These are phyloP conservation scores for Pelobates cultripes DNA, from an alignment of 2,797 vertebrate genomes.

Conservation along the genomic window DNA sequence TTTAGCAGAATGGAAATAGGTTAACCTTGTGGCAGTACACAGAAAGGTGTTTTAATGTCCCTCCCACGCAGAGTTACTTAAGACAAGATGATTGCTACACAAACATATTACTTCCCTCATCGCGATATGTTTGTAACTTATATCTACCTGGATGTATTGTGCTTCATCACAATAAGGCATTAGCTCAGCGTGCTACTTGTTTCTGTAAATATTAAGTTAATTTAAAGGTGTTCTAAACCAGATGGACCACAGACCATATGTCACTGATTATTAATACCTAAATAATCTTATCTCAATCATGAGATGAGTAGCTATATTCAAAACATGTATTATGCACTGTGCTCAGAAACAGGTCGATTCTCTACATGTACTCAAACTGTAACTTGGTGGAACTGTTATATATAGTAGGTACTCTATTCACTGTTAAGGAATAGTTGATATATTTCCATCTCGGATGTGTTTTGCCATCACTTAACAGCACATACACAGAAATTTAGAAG, in stretches of 20 bases:
- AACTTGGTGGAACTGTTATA: too few relatives aligned
- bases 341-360: too few relatives aligned
- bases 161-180: constrained; percentile 5
- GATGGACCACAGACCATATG: too few relatives aligned
- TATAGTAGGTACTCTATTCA: too few relatives aligned
- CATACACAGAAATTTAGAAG: too few relatives aligned
- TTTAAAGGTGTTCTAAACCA: neutral
- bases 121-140: constrained; percentile 24
- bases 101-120: constrained; percentile 39
- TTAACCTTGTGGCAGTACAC: constrained; percentile 47
- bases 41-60: constrained; percentile 39
- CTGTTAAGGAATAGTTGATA: too few relatives aligned
- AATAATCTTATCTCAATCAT: neutral
- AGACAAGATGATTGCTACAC: constrained; percentile 50
- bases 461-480: too few relatives aligned
- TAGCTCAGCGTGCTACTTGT: neutral
- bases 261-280: neutral
- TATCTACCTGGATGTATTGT: constrained; percentile 31
- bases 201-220: constrained; percentile 17
- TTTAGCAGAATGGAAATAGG: constrained; percentile 37
- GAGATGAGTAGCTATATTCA: neutral
- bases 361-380: too few relatives aligned
- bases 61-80: constrained; percentile 48
- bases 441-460: too few relatives aligned
- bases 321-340: too few relatives aligned